phyloP scores from a whole-genome alignment of 2,888 invertebrate genomes.

The Lobophora halterata region DNA sequence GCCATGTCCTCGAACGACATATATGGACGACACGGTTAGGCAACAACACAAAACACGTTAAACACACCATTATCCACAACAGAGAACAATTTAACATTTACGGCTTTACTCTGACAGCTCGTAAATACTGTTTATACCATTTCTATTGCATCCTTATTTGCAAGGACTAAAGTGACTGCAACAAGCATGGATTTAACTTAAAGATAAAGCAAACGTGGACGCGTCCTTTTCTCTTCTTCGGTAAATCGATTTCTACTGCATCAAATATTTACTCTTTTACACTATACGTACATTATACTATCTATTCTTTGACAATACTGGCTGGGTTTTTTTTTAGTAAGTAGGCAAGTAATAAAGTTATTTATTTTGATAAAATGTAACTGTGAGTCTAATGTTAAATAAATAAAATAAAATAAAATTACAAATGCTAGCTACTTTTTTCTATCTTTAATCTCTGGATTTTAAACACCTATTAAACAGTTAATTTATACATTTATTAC shows the following conservation, averaged over 20 bases:
- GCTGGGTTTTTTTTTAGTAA: no score
- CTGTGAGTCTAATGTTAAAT: no score
- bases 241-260: no score
- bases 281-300: no score
- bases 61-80: constrained; percentile 61
- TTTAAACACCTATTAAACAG: no score
- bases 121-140: constrained; percentile 68
- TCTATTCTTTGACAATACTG: no score
- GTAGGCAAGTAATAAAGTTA: no score
- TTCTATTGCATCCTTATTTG: constrained; percentile 64
- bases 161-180: constrained; percentile 45
- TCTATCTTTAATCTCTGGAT: no score
- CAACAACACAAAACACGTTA: constrained; percentile 61
- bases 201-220: constrained; percentile 8
- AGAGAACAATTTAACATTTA: constrained; percentile 72
- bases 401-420: no score
- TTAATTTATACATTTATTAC: not conserved
- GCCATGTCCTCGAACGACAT: constrained; percentile 64
- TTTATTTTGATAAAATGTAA: no score
- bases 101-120: constrained; percentile 66
- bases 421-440: no score
- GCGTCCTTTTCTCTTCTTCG: not conserved
- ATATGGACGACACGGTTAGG: constrained; percentile 50
- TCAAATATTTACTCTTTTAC: no score
- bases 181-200: constrained; percentile 20